phyloP scores from a whole-genome alignment of 23 tunicate species.

The Trididemnum miniatum region DNA sequence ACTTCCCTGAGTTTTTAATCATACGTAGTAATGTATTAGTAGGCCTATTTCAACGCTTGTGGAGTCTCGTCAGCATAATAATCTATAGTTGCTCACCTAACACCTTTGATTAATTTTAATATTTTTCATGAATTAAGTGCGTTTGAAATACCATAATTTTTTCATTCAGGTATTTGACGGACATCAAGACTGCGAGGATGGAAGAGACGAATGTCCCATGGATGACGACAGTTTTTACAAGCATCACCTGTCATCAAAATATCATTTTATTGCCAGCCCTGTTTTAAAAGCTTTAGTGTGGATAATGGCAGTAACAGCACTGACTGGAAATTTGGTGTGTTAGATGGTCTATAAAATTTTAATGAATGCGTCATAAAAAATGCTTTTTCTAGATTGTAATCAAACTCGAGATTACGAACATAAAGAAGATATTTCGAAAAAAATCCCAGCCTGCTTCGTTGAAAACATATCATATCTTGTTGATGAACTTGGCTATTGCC shows the following conservation, averaged over 20 bases:
- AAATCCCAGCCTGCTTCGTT: background rate
- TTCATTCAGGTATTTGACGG: conserved; percentile 4
- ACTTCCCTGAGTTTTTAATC: too few species aligned
- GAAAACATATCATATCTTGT: background rate
- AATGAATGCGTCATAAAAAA: too few species aligned
- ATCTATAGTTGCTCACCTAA: too few species aligned
- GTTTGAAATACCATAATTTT: too few species aligned
- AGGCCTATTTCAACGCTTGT: too few species aligned
- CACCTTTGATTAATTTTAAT: too few species aligned
- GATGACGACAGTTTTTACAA: background rate
- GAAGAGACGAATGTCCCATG: conserved; percentile 26
- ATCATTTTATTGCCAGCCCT: conserved; percentile 51
- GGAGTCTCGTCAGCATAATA: too few species aligned
- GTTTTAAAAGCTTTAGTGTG: conserved; percentile 57
- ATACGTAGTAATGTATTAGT: too few species aligned
- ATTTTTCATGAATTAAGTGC: too few species aligned
- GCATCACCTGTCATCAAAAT: background rate
- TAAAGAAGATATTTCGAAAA: background rate
- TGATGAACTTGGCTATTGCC: background rate
- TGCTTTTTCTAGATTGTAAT: conserved; percentile 15
- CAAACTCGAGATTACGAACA: background rate
- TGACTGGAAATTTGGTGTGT: conserved; percentile 62
- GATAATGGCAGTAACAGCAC: conserved; percentile 68
- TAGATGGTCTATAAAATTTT: too few species aligned
- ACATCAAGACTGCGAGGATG: background rate